These are phyloP conservation scores for Epinotia demarniana DNA, from an alignment of 2,888 invertebrate species.

Conservation along the genomic window DNA sequence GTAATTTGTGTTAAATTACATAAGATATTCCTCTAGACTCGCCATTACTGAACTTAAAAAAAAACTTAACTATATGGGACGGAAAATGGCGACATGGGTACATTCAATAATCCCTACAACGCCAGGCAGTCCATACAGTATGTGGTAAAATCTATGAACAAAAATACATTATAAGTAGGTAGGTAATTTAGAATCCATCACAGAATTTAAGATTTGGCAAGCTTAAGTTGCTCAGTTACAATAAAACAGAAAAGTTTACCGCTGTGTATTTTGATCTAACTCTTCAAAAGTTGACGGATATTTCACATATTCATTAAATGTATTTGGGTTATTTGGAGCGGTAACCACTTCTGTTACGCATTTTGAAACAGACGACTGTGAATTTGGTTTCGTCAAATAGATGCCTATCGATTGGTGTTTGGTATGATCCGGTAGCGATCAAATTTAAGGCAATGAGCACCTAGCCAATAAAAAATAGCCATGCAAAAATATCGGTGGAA, in stretches of 20 bases:
- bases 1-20: no score
- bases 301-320: not conserved
- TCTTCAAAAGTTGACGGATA: not conserved
- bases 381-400: conserved; percentile 3
- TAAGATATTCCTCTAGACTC: no score
- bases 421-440: conserved; percentile 22
- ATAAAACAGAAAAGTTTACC: not conserved
- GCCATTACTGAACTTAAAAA: no score
- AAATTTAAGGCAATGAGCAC: conserved; percentile 19
- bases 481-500: no score
- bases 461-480: not conserved
- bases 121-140: no score
- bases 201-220: no score
- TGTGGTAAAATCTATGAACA: no score
- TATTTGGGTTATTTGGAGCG: not conserved
- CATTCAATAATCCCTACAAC: conserved; percentile 22
- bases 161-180: no score
- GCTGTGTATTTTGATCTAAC: not conserved
- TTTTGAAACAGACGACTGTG: conserved; percentile 24
- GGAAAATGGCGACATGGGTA: conserved; percentile 36
- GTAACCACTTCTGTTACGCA: conserved; percentile 2
- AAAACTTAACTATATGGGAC: no score
- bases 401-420: conserved; percentile 17
- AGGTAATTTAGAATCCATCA: no score
- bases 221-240: no score